Evolutionary conservation across 2,888 invertebrate genomes (phyloP), one percentile per base, ranked within the genome.

Genomic region (Drosophila stalkeri): DNA sequence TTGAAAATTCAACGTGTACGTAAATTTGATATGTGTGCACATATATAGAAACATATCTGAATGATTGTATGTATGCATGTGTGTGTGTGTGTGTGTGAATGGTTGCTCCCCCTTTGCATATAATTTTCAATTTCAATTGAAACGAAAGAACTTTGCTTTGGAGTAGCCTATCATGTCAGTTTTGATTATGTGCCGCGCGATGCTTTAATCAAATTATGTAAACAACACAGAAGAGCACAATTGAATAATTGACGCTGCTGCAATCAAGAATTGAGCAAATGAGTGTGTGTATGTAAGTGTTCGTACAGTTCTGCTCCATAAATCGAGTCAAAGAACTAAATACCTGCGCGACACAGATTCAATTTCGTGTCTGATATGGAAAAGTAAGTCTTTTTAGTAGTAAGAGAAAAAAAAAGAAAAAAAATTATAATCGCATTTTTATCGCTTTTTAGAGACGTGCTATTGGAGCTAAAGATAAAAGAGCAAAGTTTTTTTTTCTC

Each of bases 161-260:
- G 82, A 80, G 88, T 87, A 87, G 82, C 88, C 88, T 89, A 89
- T 76, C 81, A 88, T 86, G 89, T 70, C 89, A 77, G 74, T 82
- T 84, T 76, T 81, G 80, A 86, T 90, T 90, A 82, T 81, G 72
- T 77, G 84, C 65, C 81, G 75, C 84, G 68, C 43, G 75, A 68
- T 73, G 71, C 74, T 81, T 81, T 87, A 90, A 86, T 82, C 90
- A 89, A 82, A 82, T 65, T 75, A 80, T 75, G 74, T 76, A 77
- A 79, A 80, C 83, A 75, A 59, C 77, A 23, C 51, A 66, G 68
- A 66, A 72, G 66, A 66, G 71, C 71, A 86, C 79, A 88, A 88
- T 88, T 88, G 89, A 82, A 90, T 89, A 88, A 88, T 89, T 89
- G 90, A 69, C 75, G 63, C 57, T 63, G 71, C 57, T 70, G 78